These are phyloP conservation scores for Acrobasis repandana DNA, from an alignment of 2,888 invertebrate genomes.

Conservation along the genomic window DNA sequence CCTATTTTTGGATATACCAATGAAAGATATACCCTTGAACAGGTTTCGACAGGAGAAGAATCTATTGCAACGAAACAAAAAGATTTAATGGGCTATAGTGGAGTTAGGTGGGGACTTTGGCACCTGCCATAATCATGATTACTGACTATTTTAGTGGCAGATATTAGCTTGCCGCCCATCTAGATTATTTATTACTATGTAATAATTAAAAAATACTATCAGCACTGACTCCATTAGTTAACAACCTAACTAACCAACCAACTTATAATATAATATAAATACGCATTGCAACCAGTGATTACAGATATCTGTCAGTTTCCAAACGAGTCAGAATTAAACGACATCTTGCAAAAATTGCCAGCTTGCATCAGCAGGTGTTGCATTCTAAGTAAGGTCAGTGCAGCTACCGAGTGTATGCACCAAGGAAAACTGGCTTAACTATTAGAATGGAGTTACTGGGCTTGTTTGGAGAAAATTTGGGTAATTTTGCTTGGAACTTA, in stretches of 20 bases:
- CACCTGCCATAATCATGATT: no score
- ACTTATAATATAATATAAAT: not conserved
- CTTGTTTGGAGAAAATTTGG: not conserved
- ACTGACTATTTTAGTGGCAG: no score
- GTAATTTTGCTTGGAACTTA: not conserved
- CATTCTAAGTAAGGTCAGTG: conserved; percentile 48
- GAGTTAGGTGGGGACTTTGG: no score
- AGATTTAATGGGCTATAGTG: no score
- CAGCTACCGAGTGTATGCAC: conserved; percentile 21
- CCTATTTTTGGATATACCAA: no score
- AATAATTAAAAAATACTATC: no score
- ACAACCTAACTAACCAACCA: not conserved
- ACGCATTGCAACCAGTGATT: not conserved
- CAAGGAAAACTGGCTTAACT: conserved; percentile 20
- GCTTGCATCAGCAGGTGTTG: conserved; percentile 36
- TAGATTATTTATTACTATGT: no score
- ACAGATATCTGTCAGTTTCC: conserved; percentile 36
- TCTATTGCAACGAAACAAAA: no score
- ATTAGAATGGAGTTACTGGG: conserved; percentile 4
- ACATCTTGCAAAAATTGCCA: conserved; percentile 29
- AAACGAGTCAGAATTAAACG: conserved; percentile 16
- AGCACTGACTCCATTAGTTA: no score
- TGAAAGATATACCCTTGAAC: no score
- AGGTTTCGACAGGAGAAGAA: no score
- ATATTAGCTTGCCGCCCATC: no score